Percentiles rank a stretch among this genome's conserved stretches.
These are phyloP conservation scores for Ligdia adustata DNA, from an alignment of 2,888 invertebrate genomes.

Conservation along the genomic window DNA sequence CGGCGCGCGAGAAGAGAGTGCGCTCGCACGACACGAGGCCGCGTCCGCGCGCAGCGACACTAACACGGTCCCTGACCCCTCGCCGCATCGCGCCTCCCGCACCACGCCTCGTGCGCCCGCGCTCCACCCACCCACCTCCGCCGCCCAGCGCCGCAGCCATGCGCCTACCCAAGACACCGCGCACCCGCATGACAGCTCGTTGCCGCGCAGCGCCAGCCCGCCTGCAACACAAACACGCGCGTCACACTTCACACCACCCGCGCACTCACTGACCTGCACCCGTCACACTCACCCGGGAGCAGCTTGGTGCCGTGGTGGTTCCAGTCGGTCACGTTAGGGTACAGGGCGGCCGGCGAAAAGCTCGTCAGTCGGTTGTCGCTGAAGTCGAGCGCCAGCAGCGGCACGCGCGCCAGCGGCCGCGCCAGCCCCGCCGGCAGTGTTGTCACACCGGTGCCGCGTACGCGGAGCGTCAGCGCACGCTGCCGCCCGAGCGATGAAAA, in stretches of 20 bases:
- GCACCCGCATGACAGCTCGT: conserved; percentile 93
- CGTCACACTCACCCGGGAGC: conserved; percentile 85
- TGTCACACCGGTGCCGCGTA: conserved; percentile 87
- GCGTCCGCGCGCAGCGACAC: conserved; percentile 88
- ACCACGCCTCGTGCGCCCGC: conserved; percentile 45
- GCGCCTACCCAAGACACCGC: conserved; percentile 93
- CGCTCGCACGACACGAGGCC: conserved; percentile 91
- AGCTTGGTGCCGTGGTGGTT: conserved; percentile 92
- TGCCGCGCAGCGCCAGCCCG: conserved; percentile 90
- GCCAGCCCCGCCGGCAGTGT: conserved; percentile 88
- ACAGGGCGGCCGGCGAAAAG: conserved; percentile 89
- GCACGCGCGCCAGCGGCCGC: conserved; percentile 87
- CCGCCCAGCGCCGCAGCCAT: conserved; percentile 93
- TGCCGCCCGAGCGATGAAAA: conserved; percentile 87
- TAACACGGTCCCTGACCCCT: conserved; percentile 79
- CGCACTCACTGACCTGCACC: too few species aligned
- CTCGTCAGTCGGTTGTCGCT: conserved; percentile 89
- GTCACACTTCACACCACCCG: not conserved
- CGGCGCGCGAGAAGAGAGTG: conserved; percentile 70
- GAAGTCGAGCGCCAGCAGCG: conserved; percentile 90
- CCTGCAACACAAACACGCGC: conserved; percentile 73
- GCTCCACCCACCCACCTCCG: conserved; percentile 89
- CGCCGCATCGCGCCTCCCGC: conserved; percentile 60
- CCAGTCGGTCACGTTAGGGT: conserved; percentile 92
- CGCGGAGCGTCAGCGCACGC: conserved; percentile 87